phyloP scores from a whole-genome alignment of 23 tunicate genomes.

The Diplosoma virens region DNA sequence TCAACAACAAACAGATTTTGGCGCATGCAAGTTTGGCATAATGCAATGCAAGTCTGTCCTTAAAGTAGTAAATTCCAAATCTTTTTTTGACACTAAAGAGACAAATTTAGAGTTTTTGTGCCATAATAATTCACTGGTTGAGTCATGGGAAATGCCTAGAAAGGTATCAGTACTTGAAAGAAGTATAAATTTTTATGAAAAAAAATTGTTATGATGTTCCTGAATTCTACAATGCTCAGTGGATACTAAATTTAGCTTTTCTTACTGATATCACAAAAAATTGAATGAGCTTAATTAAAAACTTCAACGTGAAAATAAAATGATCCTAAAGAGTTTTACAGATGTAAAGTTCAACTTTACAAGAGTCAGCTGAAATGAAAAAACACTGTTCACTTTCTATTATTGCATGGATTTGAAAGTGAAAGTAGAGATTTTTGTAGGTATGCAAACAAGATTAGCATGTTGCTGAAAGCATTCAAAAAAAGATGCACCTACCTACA shows the following conservation, averaged over 20 bases:
- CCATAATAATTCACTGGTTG: slow-evolving; percentile 3
- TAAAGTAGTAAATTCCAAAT: too few species aligned
- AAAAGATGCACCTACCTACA: slow-evolving; percentile 8
- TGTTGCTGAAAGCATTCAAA: slow-evolving; percentile 15
- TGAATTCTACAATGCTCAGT: neutral
- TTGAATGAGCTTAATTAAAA: neutral
- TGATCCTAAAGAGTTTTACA: neutral
- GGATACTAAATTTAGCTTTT: neutral
- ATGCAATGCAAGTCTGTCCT: too few species aligned
- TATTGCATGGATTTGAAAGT: slow-evolving; percentile 7
- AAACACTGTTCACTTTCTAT: slow-evolving; percentile 3
- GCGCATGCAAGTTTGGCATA: too few species aligned
- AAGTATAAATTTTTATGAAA: neutral
- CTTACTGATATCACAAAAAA: slow-evolving; percentile 4
- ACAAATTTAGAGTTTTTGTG: too few species aligned
- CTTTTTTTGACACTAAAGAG: too few species aligned
- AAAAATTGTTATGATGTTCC: slow-evolving; percentile 1
- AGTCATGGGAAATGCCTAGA: slow-evolving; percentile 1
- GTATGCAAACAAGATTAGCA: neutral
- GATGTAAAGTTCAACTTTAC: neutral
- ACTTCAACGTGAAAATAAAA: neutral
- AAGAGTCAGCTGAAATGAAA: slow-evolving; percentile 12
- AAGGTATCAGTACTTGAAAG: slow-evolving; percentile 1
- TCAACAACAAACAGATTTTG: too few species aligned
- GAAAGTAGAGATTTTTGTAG: slow-evolving; percentile 6